Evolutionary conservation across 1,140 invertebrate species (phyloP).

Genomic region (Heliconius eleuchia): DNA sequence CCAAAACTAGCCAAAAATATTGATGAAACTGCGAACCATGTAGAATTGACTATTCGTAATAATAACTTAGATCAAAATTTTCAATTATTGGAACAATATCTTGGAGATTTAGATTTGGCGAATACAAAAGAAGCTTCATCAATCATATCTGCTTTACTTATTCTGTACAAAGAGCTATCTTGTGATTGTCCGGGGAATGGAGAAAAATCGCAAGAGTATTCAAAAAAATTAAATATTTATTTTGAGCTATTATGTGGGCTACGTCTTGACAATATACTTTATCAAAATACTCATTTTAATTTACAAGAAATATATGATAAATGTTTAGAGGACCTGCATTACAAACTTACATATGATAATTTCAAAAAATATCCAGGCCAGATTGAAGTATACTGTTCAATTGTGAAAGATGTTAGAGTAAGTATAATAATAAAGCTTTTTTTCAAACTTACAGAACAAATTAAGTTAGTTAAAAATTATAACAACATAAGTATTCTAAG

Average conservation of each 20-base stretch:
- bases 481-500: too few species aligned
- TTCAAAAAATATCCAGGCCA: slow-evolving; percentile 64
- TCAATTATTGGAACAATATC: slow-evolving; percentile 42
- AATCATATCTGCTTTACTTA: slow-evolving; percentile 49
- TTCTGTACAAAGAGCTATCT: slow-evolving; percentile 56
- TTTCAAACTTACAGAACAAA: too few species aligned
- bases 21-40: slow-evolving; percentile 49
- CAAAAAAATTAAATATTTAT: slow-evolving; percentile 49
- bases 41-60: slow-evolving; percentile 54
- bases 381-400: slow-evolving; percentile 58
- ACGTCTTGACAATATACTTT: slow-evolving; percentile 47
- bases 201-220: slow-evolving; percentile 41
- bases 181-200: slow-evolving; percentile 52
- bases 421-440: background rate
- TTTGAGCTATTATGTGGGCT: slow-evolving; percentile 51
- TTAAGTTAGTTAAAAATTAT: too few species aligned
- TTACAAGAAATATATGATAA: slow-evolving; percentile 59
- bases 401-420: slow-evolving; percentile 55
- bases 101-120: slow-evolving; percentile 47
- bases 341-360: slow-evolving; percentile 53
- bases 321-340: slow-evolving; percentile 53
- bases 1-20: slow-evolving; percentile 57
- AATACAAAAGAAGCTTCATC: slow-evolving; percentile 31
- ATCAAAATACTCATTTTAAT: slow-evolving; percentile 46
- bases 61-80: slow-evolving; percentile 51